Conservation (phyloP, 2,888 invertebrate genomes). For the Nymphalis polychloros region DNA sequence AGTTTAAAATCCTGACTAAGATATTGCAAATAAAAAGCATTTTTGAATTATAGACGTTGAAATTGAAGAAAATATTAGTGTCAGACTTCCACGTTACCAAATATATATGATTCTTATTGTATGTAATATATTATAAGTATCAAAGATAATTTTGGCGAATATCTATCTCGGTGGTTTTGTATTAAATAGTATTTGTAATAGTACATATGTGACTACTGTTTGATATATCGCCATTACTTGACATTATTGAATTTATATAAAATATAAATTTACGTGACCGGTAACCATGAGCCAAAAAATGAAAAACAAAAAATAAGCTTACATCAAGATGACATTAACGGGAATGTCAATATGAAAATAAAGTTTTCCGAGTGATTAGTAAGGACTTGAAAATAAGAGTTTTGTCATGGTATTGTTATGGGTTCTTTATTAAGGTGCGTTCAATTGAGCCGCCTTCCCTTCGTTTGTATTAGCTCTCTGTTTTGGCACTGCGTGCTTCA, state of each 20-base stretch:
- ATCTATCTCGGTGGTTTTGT: no score
- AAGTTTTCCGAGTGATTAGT: conserved; percentile 79
- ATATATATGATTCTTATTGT: no score
- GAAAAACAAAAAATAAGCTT: conserved; percentile 27
- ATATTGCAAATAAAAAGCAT: no score
- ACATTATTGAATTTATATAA: neutral
- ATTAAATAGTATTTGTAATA: no score
- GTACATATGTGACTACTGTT: no score
- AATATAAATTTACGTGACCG: neutral
- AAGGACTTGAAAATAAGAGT: conserved; percentile 77
- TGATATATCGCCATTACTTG: neutral
- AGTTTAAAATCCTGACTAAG: no score
- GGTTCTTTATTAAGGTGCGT: conserved; percentile 30
- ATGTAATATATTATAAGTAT: no score
- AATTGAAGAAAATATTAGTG: no score
- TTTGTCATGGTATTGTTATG: conserved; percentile 72
- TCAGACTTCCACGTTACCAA: no score
- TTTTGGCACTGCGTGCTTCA: conserved; percentile 18
- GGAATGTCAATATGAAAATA: conserved; percentile 58
- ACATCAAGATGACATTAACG: conserved; percentile 42
- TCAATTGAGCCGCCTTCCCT: conserved; percentile 10
- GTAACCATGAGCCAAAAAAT: neutral
- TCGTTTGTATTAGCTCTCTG: conserved; percentile 34
- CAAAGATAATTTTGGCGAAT: no score
- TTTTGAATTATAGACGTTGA: no score